Base-by-base conservation (phyloP, 1,140 invertebrate genomes). In the Meloidogyne floridensis region DNA sequence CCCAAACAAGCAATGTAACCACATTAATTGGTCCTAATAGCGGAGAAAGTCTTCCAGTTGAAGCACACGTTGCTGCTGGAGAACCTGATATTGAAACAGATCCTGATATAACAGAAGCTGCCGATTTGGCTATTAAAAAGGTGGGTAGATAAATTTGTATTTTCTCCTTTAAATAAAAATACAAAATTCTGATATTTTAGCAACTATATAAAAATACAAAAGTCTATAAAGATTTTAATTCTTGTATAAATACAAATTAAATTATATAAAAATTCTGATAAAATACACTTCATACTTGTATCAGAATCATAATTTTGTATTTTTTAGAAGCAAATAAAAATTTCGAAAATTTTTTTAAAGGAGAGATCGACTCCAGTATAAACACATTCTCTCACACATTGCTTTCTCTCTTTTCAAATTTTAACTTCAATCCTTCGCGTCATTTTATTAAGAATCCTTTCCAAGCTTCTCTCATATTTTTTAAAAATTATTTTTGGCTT, bases 41-140 rank as follows among this genome's bases (percentile, higher is more conserved):
- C n/a, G 72, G 43, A 7, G 72, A 74, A 15, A 54, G 72, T 13
- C 18, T 51, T 54, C 43, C 18, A 54, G 7, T 51, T 2, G 72
- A 47, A 51, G 6, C 18, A 54, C 43, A 74, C 6, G 5, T 7
- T n/a, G 13, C 72, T n/a, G n/a, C 18, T 5, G 2, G 72, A 6
- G 59, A 79, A 18, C 65, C 43, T 10, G 77, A 79, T 20, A 72
- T 79, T 47, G 77, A 79, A 15, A 51, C 20, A 51, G 77, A 79
- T 7, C 72, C 72, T 32, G 77, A 79, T 18, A 79, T 79, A 8
- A 79, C 77, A 32, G 77, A 79, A 72, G 77, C 77, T 32, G 20
- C 77, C 32, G 77, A 79, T 72, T 71, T 79, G 77, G 77, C 77
- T 32, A 71, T 79, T 53, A 79, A 79, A 71, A 79, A 79, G 77